Evolutionary conservation across 1,140 invertebrate genomes (phyloP).

Genomic region (Drosophila lacteicornis): DNA sequence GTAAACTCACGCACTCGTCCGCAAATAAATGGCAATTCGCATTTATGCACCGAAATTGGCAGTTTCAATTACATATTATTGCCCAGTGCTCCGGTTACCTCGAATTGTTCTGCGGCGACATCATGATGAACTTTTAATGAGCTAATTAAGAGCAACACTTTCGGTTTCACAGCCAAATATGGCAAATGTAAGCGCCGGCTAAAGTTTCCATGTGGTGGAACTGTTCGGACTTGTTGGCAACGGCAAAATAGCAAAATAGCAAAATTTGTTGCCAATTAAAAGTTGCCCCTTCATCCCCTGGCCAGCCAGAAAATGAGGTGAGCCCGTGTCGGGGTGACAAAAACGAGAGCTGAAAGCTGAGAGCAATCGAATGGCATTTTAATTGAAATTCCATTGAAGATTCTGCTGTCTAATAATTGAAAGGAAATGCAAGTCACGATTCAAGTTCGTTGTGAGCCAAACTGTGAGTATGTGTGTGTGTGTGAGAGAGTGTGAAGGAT

Average conservation of each 20-base stretch:
- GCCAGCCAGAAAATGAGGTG: constrained; percentile 21
- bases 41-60: constrained; percentile 27
- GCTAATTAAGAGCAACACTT: constrained; percentile 65
- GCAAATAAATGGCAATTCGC: constrained; percentile 22
- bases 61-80: constrained; percentile 39
- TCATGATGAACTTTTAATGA: constrained; percentile 55
- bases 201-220: constrained; percentile 34
- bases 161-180: constrained; percentile 35
- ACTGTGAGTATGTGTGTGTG: neutral
- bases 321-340: constrained; percentile 30
- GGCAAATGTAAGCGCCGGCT: constrained; percentile 2
- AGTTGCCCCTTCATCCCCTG: constrained; percentile 22
- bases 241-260: constrained; percentile 21
- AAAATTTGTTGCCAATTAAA: constrained; percentile 61
- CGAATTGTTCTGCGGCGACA: constrained; percentile 4
- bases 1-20: constrained; percentile 15
- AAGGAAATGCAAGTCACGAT: constrained; percentile 59
- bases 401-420: constrained; percentile 48
- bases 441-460: constrained; percentile 7
- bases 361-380: constrained; percentile 52
- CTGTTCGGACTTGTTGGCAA: constrained; percentile 29
- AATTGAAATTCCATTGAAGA: constrained; percentile 53
- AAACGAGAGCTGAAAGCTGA: constrained; percentile 17
- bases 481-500: constrained; percentile 14
- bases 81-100: neutral